These are phyloP conservation scores for Lamprotornis superbus DNA, from an alignment of 2,113 vertebrate genomes.

Conservation along the genomic window DNA sequence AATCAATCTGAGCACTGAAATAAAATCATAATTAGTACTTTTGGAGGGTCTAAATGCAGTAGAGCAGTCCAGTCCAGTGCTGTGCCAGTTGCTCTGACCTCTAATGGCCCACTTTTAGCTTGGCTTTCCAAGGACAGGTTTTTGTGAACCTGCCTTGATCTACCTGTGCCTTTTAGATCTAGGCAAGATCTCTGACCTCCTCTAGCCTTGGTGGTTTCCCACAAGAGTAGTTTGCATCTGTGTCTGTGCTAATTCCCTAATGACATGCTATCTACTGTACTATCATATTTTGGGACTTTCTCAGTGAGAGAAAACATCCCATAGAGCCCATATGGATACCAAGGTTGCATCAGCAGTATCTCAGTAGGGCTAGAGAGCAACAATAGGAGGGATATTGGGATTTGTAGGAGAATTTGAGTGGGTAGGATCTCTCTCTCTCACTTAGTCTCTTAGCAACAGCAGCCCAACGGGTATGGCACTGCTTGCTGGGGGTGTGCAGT, in stretches of 20 bases:
- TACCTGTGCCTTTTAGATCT: background rate
- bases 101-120: background rate
- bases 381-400: background rate
- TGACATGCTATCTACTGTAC: rapidly evolving
- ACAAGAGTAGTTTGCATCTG: background rate
- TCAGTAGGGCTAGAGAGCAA: background rate
- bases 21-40: background rate
- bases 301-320: background rate
- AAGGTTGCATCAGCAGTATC: background rate
- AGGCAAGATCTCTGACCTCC: background rate
- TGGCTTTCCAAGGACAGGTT: background rate
- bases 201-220: background rate
- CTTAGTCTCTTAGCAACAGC: conserved; percentile 42
- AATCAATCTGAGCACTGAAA: background rate
- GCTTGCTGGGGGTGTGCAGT: background rate
- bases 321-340: background rate
- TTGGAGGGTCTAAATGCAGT: background rate
- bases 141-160: background rate
- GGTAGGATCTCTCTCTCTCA: background rate
- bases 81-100: background rate
- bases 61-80: background rate
- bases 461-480: background rate
- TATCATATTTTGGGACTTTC: background rate
- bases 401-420: background rate
- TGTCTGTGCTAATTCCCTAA: background rate